Conservation (phyloP, 2,113 vertebrate species). For the Labeo rohita region DNA sequence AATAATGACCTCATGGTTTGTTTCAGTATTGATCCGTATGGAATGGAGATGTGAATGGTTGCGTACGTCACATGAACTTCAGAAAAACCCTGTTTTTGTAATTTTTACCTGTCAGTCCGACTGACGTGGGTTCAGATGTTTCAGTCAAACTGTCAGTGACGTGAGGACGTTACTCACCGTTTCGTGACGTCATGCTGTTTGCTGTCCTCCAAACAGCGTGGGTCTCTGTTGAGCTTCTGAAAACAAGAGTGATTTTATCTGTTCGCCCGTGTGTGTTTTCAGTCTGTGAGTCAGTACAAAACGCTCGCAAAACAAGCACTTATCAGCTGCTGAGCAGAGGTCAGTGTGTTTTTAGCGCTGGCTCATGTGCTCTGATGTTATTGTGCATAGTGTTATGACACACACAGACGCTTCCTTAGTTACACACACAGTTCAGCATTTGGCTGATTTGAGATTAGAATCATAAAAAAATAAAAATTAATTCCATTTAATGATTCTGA, state of each 20-base stretch:
- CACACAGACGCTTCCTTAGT: neutral
- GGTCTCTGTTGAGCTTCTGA: neutral
- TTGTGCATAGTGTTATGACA: neutral
- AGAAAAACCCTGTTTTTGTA: neutral
- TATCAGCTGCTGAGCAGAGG: neutral
- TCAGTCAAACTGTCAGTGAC: neutral
- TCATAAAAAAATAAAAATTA: neutral
- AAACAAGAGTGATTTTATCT: conserved; percentile 5
- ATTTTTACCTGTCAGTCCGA: neutral
- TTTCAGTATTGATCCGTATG: neutral
- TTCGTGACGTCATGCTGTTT: neutral
- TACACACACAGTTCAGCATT: neutral
- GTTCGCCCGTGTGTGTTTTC: neutral
- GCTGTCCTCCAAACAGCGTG: neutral
- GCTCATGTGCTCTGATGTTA: neutral
- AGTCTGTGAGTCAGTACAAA: neutral
- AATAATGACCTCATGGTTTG: neutral
- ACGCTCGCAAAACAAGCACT: neutral
- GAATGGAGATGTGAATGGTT: neutral
- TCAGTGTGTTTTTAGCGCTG: neutral
- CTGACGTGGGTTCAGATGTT: neutral
- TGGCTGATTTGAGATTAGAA: neutral
- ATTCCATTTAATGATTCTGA: neutral
- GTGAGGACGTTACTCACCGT: neutral
- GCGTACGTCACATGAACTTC: too few species aligned